Conservation (phyloP, 92 coral and sea anemone species). For the Epizoanthus rinbou region DNA sequence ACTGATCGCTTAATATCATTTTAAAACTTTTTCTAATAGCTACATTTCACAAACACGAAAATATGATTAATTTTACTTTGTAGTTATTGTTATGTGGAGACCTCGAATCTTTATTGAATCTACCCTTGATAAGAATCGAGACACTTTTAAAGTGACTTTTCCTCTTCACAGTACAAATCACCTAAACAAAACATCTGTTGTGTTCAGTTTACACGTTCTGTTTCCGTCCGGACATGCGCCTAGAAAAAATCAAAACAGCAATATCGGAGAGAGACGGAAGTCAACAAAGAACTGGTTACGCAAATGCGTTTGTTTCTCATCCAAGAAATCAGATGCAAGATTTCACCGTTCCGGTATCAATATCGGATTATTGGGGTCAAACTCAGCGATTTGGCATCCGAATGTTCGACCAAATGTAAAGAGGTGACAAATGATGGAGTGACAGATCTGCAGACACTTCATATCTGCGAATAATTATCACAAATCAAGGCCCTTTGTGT, state of each 20-base stretch:
- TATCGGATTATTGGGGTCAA: slow-evolving; percentile 32
- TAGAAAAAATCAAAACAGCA: slow-evolving; percentile 7
- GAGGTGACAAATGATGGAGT: slow-evolving; percentile 30
- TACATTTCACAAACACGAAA: too few relatives aligned
- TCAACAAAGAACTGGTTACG: slow-evolving; percentile 27
- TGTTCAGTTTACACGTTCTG: slow-evolving; percentile 3
- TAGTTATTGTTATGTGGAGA: too few relatives aligned
- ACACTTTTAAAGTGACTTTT: too few relatives aligned
- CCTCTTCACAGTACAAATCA: too few relatives aligned
- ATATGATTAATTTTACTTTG: too few relatives aligned
- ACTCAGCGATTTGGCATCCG: slow-evolving; percentile 26
- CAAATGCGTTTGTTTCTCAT: slow-evolving; percentile 36
- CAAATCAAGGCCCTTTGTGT: slow-evolving; percentile 87
- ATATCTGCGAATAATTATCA: slow-evolving; percentile 76
- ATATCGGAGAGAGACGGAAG: slow-evolving; percentile 30
- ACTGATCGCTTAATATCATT: too few relatives aligned
- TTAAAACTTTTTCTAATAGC: too few relatives aligned
- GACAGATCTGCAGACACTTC: slow-evolving; percentile 44
- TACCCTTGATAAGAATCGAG: too few relatives aligned
- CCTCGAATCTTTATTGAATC: too few relatives aligned
- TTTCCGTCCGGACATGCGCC: slow-evolving; percentile 19
- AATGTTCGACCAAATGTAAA: slow-evolving; percentile 32
- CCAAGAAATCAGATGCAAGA: slow-evolving; percentile 25
- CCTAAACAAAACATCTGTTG: too few relatives aligned
- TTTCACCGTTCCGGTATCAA: slow-evolving; percentile 37